A percentile compares a stretch with the other conserved stretches of the same genome.
phyloP scores from a whole-genome alignment of 92 coral and sea anemone species.

The Hydrozoanthus gracilis region DNA sequence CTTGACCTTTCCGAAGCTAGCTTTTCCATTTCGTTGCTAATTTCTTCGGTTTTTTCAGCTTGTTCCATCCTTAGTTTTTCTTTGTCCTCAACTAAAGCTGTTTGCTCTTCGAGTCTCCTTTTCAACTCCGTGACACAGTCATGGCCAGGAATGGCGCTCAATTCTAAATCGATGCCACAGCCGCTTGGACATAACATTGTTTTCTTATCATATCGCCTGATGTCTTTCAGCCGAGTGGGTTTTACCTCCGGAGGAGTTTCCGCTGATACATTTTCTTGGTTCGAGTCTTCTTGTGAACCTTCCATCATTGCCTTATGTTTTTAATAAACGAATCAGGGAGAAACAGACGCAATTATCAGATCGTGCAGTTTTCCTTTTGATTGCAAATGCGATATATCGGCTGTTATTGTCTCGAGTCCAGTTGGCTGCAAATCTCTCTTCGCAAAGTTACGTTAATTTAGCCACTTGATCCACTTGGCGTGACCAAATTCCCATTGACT shows the following conservation, averaged over 20 bases:
- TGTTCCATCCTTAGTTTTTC: conserved; percentile 77
- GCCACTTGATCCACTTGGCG: conserved; percentile 35
- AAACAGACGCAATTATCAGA: conserved; percentile 32
- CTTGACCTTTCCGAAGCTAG: conserved; percentile 81
- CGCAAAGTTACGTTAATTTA: conserved; percentile 10
- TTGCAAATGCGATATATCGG: conserved; percentile 15
- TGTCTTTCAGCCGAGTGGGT: conserved; percentile 68
- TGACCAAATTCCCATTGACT: conserved; percentile 6
- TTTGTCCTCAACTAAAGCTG: conserved; percentile 19
- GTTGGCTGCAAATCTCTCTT: no score
- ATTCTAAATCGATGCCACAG: conserved; percentile 71
- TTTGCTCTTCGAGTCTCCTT: conserved; percentile 54
- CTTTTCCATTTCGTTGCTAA: conserved; percentile 79
- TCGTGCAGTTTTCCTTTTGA: conserved; percentile 21
- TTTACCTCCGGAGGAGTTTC: conserved; percentile 38
- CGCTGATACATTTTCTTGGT: conserved; percentile 29
- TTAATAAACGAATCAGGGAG: background rate
- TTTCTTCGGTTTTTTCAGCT: conserved; percentile 75
- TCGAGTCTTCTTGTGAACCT: conserved; percentile 27
- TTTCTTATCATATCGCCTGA: conserved; percentile 89
- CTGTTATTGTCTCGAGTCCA: background rate
- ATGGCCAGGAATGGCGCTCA: conserved; percentile 69
- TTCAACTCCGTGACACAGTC: conserved; percentile 79
- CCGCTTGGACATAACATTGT: conserved; percentile 88
- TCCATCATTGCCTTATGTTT: conserved; percentile 27